phyloP scores from a whole-genome alignment of 2,888 invertebrate genomes.

The Acholoe squamosa region DNA sequence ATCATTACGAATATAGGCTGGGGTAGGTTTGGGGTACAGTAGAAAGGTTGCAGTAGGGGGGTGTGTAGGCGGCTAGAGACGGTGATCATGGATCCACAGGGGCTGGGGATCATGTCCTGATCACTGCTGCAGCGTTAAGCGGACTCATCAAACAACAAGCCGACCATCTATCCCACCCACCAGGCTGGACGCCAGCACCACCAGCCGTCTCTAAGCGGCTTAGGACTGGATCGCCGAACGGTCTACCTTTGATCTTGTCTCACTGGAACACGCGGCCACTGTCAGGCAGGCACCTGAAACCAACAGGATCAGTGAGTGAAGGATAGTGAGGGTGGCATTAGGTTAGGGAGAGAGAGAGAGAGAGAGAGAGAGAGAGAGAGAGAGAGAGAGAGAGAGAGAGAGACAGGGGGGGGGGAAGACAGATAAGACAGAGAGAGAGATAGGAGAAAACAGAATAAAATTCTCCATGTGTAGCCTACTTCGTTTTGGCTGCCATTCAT shows the following conservation, averaged over 20 bases:
- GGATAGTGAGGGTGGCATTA: neutral
- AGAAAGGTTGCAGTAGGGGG: neutral
- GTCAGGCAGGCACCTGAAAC: neutral
- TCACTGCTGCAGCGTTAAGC: conserved; percentile 28
- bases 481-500: neutral
- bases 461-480: neutral
- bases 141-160: conserved; percentile 51
- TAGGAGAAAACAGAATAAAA: neutral
- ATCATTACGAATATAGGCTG: no score
- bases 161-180: neutral
- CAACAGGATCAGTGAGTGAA: neutral
- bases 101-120: conserved; percentile 30
- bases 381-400: neutral
- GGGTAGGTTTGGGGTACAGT: neutral
- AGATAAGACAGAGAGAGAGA: neutral
- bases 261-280: neutral
- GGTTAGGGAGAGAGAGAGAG: neutral
- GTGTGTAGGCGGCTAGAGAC: neutral
- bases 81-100: neutral
- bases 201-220: neutral
- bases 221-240: conserved; percentile 22
- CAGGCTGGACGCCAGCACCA: neutral
- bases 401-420: neutral
- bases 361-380: neutral
- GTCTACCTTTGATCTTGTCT: conserved; percentile 30